phyloP scores from a whole-genome alignment of 2,888 invertebrate species.

The Amiota communis region DNA sequence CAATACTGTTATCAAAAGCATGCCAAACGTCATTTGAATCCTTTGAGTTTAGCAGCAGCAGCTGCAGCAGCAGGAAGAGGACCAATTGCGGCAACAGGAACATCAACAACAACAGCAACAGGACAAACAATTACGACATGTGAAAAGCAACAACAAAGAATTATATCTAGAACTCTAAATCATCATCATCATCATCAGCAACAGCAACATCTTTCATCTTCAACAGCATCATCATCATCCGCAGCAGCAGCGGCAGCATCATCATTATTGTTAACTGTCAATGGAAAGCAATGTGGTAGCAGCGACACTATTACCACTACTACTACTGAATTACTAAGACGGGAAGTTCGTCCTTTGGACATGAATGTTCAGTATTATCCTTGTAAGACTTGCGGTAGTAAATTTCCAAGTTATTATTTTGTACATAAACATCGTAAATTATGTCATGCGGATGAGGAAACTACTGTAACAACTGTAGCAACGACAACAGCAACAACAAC shows the following conservation, averaged over 20 bases:
- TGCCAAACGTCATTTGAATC: slow-evolving; percentile 80
- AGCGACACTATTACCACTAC: slow-evolving; percentile 42
- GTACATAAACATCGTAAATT: slow-evolving; percentile 92
- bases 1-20: slow-evolving; percentile 90
- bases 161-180: not conserved
- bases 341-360: slow-evolving; percentile 80
- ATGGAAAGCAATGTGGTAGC: not conserved
- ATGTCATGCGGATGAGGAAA: slow-evolving; percentile 80
- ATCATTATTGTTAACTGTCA: slow-evolving; percentile 7
- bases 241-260: slow-evolving; percentile 16
- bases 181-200: slow-evolving; percentile 30
- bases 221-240: not conserved
- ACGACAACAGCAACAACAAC: slow-evolving; percentile 9
- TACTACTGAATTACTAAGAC: slow-evolving; percentile 62
- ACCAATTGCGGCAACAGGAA: not conserved
- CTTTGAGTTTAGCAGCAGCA: slow-evolving; percentile 73
- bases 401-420: slow-evolving; percentile 94
- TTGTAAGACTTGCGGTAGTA: slow-evolving; percentile 92
- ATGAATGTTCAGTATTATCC: slow-evolving; percentile 93
- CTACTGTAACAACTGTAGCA: slow-evolving; percentile 41
- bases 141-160: slow-evolving; percentile 33
- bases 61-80: slow-evolving; percentile 2
- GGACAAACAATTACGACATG: slow-evolving; percentile 26
- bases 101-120: slow-evolving; percentile 5
- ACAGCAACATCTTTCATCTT: slow-evolving; percentile 2